Conservation (phyloP, 2,113 vertebrate species). For the Anolis carolinensis region DNA sequence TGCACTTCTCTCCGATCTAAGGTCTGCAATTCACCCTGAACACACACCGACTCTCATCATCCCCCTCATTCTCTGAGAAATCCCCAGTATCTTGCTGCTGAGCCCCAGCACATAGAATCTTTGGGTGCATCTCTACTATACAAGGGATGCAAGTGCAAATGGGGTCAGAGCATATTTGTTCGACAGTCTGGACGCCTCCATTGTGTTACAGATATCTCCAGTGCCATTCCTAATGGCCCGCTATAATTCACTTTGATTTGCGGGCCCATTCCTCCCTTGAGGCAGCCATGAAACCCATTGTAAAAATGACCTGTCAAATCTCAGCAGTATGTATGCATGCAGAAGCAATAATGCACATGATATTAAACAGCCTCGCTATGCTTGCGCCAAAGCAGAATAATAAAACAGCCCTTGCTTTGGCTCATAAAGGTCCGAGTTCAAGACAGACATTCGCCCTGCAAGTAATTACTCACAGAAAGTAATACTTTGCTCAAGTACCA, state of each 20-base stretch:
- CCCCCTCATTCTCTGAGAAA: no score
- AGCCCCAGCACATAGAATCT: no score
- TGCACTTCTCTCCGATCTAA: no score
- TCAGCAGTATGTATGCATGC: not conserved
- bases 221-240: not conserved
- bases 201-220: not conserved
- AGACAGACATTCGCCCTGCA: no score
- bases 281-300: not conserved
- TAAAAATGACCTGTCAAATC: not conserved
- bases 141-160: no score
- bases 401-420: not conserved
- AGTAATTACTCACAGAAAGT: not conserved
- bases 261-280: no score
- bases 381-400: not conserved
- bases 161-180: no score
- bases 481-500: not conserved
- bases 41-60: no score
- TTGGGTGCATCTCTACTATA: no score
- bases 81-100: no score
- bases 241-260: not conserved
- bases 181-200: no score
- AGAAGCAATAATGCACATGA: not conserved
- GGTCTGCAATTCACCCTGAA: no score
- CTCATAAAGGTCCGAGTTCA: not conserved
- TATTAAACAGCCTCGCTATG: not conserved